A percentile compares a stretch with the other conserved stretches of the same genome.
Conservation (phyloP, 2,888 invertebrate species). For the Arge pagana region DNA sequence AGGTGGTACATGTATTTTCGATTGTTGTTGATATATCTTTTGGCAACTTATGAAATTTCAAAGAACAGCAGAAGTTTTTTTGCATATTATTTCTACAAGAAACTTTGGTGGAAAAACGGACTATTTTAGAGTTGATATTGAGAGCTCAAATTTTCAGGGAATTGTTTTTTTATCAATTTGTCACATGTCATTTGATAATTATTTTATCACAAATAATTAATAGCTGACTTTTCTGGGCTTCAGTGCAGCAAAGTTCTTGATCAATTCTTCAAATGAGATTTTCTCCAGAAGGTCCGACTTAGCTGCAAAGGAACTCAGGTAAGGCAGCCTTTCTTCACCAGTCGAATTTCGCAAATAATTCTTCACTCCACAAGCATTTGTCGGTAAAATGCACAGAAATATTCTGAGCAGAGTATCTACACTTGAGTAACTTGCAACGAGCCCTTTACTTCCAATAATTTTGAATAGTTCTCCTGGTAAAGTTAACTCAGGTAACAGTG, state of each 20-base stretch:
- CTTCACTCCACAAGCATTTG: slow-evolving; percentile 1
- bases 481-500: not conserved
- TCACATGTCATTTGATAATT: too few species aligned
- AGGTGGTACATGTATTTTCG: too few species aligned
- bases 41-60: too few species aligned
- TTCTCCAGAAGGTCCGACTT: not conserved
- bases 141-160: too few species aligned
- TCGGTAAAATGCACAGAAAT: not conserved
- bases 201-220: not conserved
- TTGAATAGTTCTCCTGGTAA: not conserved
- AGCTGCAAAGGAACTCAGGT: not conserved
- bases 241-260: not conserved
- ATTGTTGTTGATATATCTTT: too few species aligned
- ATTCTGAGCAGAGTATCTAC: not conserved
- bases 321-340: not conserved
- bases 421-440: not conserved
- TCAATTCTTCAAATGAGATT: not conserved
- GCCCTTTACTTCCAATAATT: slow-evolving; percentile 3
- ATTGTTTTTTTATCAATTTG: too few species aligned
- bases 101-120: too few species aligned
- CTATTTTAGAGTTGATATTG: too few species aligned
- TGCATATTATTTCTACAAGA: too few species aligned
- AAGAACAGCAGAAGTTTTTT: too few species aligned
- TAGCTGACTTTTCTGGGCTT: slow-evolving; percentile 2
- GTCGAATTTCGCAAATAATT: slow-evolving; percentile 3